These are phyloP conservation scores for Micrastur ruficollis DNA, from an alignment of 2,797 vertebrate genomes.

Conservation along the genomic window DNA sequence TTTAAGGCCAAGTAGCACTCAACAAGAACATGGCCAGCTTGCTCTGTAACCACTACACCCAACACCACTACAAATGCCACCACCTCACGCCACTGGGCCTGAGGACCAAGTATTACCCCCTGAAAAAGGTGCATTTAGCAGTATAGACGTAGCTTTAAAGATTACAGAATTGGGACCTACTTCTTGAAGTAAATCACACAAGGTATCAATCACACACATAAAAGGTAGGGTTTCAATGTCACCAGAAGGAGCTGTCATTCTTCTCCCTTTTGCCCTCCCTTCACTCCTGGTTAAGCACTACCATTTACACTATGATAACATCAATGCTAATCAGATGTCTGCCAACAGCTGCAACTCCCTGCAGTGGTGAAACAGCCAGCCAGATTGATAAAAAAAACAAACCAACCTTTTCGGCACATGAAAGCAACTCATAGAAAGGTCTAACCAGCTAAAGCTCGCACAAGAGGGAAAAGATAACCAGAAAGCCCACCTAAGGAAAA, in stretches of 20 bases:
- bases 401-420: not conserved
- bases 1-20: not conserved
- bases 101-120: not conserved
- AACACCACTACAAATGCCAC: not conserved
- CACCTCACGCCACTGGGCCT: not conserved
- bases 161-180: not conserved
- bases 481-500: not conserved
- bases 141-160: not conserved
- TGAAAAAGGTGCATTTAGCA: not conserved
- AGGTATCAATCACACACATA: not conserved
- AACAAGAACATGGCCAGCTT: rapidly evolving
- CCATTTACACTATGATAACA: not conserved
- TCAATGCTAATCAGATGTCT: not conserved
- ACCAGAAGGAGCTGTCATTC: not conserved
- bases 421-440: not conserved
- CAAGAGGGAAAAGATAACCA: not conserved
- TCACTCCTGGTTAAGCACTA: not conserved
- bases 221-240: rapidly evolving
- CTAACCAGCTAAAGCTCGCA: not conserved
- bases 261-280: not conserved
- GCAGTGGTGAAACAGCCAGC: not conserved
- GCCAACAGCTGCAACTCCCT: not conserved
- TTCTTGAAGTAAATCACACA: not conserved
- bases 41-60: not conserved
- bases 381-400: not conserved